Base-by-base conservation (phyloP, 2,113 vertebrate genomes). In the Condylura cristata region DNA sequence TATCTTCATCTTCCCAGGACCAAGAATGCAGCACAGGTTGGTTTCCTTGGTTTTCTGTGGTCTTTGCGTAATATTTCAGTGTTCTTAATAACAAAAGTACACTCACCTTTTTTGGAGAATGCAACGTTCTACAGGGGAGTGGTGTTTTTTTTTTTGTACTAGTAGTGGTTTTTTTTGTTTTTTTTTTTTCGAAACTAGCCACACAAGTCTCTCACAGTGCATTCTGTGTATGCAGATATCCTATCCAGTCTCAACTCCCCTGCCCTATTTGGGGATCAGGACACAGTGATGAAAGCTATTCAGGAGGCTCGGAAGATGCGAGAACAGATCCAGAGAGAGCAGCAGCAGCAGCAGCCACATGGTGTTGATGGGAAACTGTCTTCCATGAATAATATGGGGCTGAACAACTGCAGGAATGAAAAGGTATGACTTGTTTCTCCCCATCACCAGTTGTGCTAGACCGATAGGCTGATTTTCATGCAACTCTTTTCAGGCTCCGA, bases 281-380 rank as follows among this genome's bases (percentile, higher is more conserved):
- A 99, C 89, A 99, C 99, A 46, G 99, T 99, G 97, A 99, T 99
- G 99, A 99, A 99, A 98, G 99, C 99, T 97, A 99, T 99, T 97
- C 99, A 99, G 97, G 99, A 99, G 97, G 99, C 99, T 88, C 99
- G 99, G 92, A 99, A 99, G 98, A 99, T 99, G 99, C 98, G 99
- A 98, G 99, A 99, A 98, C 99, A 99, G 98, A 99, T 99, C 97
- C 99, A 99, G 97, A 96, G 99, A 80, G 99, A 99, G 97, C 99
- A 99, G 96, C 98, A 99, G 92, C 99, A 99, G 94, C 98, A 99
- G 61, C 99, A 99, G 97, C 98, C 98, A 1, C 99, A 99, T 93
- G 98, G 99, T 86, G 98, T 99, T 95, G 99, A 99, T 76, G 99
- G 99, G 75, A 99, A 99, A 97, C 98, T 99, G 90, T 98, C 99